Evolutionary conservation across 2,113 vertebrate species (phyloP), one percentile per base, ranked within the genome.

Genomic region (Sphyrna mokarran): DNA sequence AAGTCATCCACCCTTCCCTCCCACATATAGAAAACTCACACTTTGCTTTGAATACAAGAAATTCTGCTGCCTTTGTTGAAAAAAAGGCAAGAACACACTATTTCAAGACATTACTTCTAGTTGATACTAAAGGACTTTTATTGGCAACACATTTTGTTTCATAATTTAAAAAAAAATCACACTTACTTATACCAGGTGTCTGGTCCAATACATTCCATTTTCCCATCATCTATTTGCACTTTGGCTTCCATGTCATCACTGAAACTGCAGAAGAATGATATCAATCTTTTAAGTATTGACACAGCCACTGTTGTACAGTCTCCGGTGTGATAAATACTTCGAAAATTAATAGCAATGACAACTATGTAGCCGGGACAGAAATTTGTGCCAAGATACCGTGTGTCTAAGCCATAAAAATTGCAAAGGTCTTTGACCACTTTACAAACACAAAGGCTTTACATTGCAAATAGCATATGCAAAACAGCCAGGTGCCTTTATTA

Each of bases 221-320:
- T 96, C 29, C 98, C 98, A 97, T 99, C 97, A 96, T 99, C 98
- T 96, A 99, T 98, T 96, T 97, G 96, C 72, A 98, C 97, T 94
- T 97, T 97, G 76, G 98, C 97, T 54, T 98, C 98, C 95, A 98
- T 97, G 96, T 97, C 96, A 96, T 96, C 26, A 95, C 95, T 93
- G 97, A 96, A 96, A 96, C 98, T 97, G 96, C 7, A 13, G 95
- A 85, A 80, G 33, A 72, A 26, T 29, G 48, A 94, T 58, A 89
- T 90, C 54, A 29, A 23, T 89, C 3, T 40, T 13, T 48, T 23
- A 48, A 61, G 3, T 33, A 26, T 37, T 37, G 61, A 2, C 22
- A 1, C 89, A 22, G 87, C n/a, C 89, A 68, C 18, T 91, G 26
- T 89, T 58, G 16, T 11, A 68, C 66, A 9, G 26, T 16, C 29